Evolutionary conservation across 2,797 vertebrate species (phyloP).

Genomic region (Leptodactylus fallax): DNA sequence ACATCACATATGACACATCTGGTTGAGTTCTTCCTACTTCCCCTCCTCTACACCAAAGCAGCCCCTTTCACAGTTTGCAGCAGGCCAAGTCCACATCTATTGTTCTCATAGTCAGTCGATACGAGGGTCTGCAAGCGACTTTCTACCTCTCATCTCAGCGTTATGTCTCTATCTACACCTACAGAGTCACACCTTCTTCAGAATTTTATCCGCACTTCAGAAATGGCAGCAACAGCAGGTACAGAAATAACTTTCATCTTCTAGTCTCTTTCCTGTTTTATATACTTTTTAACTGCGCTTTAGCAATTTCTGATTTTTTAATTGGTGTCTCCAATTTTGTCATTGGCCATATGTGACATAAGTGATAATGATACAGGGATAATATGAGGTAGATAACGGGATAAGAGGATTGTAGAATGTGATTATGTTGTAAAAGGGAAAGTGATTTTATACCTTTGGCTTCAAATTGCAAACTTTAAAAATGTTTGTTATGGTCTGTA

Average conservation of each 20-base stretch:
- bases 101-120: neutral
- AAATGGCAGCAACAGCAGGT: neutral
- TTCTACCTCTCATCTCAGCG: neutral
- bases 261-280: neutral
- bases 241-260: neutral
- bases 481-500: too few species aligned
- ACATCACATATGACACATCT: conserved; percentile 56
- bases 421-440: too few species aligned
- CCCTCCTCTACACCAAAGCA: conserved; percentile 44
- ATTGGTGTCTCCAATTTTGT: neutral
- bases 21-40: conserved; percentile 47
- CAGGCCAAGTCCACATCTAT: conserved; percentile 18
- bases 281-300: neutral
- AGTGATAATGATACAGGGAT: neutral
- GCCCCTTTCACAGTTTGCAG: conserved; percentile 36
- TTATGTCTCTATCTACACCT: conserved; percentile 8
- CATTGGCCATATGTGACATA: neutral
- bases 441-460: neutral
- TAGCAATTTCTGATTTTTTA: neutral
- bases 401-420: too few species aligned
- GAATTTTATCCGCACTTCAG: neutral
- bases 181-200: neutral
- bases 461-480: too few species aligned
- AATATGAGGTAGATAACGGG: neutral
- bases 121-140: conserved; percentile 17